Base-by-base conservation (phyloP, 1,140 invertebrate species). In the Sarcophaga bullata region DNA sequence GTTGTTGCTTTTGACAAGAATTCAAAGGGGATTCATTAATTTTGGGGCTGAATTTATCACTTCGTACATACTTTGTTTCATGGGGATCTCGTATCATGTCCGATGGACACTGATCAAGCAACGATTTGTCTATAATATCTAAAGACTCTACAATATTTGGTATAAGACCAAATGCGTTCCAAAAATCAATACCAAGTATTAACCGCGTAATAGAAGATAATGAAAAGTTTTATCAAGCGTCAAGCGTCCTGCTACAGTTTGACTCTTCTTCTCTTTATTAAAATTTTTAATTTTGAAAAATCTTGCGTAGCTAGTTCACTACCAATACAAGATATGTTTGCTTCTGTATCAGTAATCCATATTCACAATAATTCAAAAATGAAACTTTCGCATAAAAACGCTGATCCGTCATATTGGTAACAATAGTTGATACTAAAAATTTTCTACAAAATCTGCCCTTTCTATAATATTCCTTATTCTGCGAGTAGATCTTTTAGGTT, bases 201-300 rank as follows among this genome's bases (percentile, higher is more conserved):
- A 58, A 6, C 13, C 10, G 4, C 15, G 78, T 54, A 4, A 80
- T 80, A n/a, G 78, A 54, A 13, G 78, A 80, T 80, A 54, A 80
- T 80, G 7, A 80, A 80, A 52, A 80, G 19, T 7, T 50, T 80
- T 17, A 80, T 50, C 19, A 15, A 19, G 48, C 47, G 50, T 17
- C n/a, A 80, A 37, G 17, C 50, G 62, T 9, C 80, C 80, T 6
- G n/a, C 6, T 17, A 62, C 54, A 7, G 37, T n/a, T 62, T 80
- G 80, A 8, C 17, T 6, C 15, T 25, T 10, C 46, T 58, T 58
- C 68, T 72, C 58, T 58, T 54, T 37, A 49, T 11, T 11, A 80
- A 62, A 80, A 10, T 62, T 62, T 3, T 7, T 10, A 50, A 80
- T 8, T 80, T 54, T 11, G 80, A 80, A 80, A 80, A 80, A 80